Base-by-base conservation (phyloP, 1,140 invertebrate genomes). In the Drosophila varians region DNA sequence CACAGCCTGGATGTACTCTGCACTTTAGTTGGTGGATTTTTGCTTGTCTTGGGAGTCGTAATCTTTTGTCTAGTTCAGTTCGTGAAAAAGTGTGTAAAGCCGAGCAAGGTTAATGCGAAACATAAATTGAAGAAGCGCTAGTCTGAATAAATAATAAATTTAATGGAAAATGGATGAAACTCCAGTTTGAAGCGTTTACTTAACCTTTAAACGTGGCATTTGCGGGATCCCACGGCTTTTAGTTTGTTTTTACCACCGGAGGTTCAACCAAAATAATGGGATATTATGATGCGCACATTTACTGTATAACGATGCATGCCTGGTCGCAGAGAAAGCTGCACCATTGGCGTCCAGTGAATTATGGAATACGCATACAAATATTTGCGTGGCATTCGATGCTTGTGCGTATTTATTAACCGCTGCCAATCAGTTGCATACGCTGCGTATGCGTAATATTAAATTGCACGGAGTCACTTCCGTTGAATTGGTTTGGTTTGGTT, bases 401-500 rank as follows among this genome's bases (percentile, higher is more conserved):
- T 40, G 34, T 42, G 48, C 36, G 70, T 75, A 75, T 72, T 57
- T 72, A 82, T 83, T 77, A 83, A 83, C 78, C 69, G 57, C 69
- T 76, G 60, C 80, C 76, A 86, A 86, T 84, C 79, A 84, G 75
- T 46, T 73, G 72, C 49, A 73, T 64, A 65, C 54, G 61, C 47
- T 66, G 76, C 80, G 80, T 86, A 84, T 84, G 66, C 65, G 61
- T 76, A 79, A 84, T 86, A 84, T 86, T 79, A 79, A 79, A 84
- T 86, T 75, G 61, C 72, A 86, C 47, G 36, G 54, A 52, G 46
- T 34, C 65, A 86, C 72, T 84, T 84, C 80, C 79, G 79, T 48
- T 82, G 71, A 40, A 70, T 73, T 62, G 69, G 69, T 72, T 71
- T 38, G 36, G n/a, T 48, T 25, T 14, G 58, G 62, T 38, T 66